Conservation (phyloP, 2,888 invertebrate species). For the Malthinus flaveolus region DNA sequence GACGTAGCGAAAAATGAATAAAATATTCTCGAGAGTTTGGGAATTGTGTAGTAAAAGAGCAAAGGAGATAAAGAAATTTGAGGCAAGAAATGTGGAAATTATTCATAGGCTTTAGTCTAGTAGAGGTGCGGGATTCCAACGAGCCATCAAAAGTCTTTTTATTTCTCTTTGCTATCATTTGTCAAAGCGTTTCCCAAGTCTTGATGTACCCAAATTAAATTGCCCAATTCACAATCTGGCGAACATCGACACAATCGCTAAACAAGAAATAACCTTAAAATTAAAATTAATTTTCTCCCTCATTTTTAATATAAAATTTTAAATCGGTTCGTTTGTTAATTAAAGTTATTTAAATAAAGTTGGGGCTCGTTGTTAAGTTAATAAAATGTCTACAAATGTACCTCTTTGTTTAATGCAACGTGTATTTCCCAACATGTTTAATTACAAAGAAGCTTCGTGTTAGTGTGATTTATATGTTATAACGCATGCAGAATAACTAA, state of each 20-base stretch:
- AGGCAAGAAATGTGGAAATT: slow-evolving; percentile 54
- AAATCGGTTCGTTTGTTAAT: neutral
- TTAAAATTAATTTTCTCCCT: slow-evolving; percentile 20
- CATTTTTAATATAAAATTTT: slow-evolving; percentile 13
- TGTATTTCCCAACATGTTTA: slow-evolving; percentile 19
- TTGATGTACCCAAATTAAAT: slow-evolving; percentile 32
- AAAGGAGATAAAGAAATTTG: slow-evolving; percentile 51
- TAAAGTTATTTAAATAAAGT: slow-evolving; percentile 4
- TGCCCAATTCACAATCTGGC: slow-evolving; percentile 27
- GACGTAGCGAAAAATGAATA: slow-evolving; percentile 44
- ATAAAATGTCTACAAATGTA: neutral
- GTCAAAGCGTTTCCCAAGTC: slow-evolving; percentile 46
- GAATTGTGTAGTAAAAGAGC: slow-evolving; percentile 44
- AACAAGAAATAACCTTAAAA: slow-evolving; percentile 21
- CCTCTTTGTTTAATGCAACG: slow-evolving; percentile 11
- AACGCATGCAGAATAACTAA: slow-evolving; percentile 54
- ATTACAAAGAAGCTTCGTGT: slow-evolving; percentile 28
- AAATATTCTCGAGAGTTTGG: slow-evolving; percentile 45
- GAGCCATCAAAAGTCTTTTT: slow-evolving; percentile 49
- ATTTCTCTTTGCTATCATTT: slow-evolving; percentile 51
- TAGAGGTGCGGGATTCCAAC: slow-evolving; percentile 47
- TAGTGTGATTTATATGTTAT: slow-evolving; percentile 50
- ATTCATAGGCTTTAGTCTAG: slow-evolving; percentile 53
- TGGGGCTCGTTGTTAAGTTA: slow-evolving; percentile 7
- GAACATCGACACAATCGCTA: slow-evolving; percentile 24